Evolutionary conservation across 2,888 invertebrate genomes (phyloP).

Genomic region (Cephalotes varians): DNA sequence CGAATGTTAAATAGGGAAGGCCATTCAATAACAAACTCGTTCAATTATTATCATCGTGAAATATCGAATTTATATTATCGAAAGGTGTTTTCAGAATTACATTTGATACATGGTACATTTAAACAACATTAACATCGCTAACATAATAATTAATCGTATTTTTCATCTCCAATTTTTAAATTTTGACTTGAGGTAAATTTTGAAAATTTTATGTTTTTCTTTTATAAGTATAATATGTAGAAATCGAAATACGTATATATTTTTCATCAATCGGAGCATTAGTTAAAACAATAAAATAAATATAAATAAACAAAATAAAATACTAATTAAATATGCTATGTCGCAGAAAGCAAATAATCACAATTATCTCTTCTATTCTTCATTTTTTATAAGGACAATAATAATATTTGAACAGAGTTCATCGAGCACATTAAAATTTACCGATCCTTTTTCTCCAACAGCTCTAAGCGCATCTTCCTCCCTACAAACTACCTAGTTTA

Average conservation of each 20-base stretch:
- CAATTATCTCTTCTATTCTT: constrained; percentile 11
- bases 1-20: constrained; percentile 67
- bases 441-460: constrained; percentile 60
- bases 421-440: constrained; percentile 8
- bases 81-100: background rate
- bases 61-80: background rate
- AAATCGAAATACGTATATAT: background rate
- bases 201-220: background rate
- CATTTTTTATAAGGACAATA: constrained; percentile 2
- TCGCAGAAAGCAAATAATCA: background rate
- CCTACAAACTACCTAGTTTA: constrained; percentile 36
- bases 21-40: constrained; percentile 26
- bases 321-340: background rate
- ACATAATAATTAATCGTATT: background rate
- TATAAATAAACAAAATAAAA: too few relatives aligned
- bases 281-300: background rate
- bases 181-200: background rate
- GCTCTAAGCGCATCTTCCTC: constrained; percentile 75
- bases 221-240: background rate
- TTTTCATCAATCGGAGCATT: background rate
- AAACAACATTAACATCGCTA: background rate
- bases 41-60: constrained; percentile 2
- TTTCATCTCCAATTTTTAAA: background rate
- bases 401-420: constrained; percentile 21
- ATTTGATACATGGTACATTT: background rate